These are phyloP conservation scores for Eupeodes corollae DNA, from an alignment of 1,140 invertebrate genomes.

Conservation along the genomic window DNA sequence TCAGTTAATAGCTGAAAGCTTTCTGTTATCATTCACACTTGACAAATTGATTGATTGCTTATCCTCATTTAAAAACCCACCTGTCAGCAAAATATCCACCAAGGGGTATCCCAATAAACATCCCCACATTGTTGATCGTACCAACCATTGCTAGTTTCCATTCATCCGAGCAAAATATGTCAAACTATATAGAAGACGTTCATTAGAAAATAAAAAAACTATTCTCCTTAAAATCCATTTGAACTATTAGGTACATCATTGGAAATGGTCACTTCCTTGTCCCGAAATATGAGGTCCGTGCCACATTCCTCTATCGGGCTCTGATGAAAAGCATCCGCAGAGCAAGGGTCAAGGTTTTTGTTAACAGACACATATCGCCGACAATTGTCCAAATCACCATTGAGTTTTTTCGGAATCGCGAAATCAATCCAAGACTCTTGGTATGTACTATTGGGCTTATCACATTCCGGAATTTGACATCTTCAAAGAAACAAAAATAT, in stretches of 20 bases:
- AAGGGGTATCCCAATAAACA: slow-evolving; percentile 56
- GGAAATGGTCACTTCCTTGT: slow-evolving; percentile 28
- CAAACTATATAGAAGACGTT: slow-evolving; percentile 18
- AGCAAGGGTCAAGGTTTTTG: slow-evolving; percentile 20
- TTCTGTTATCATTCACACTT: too few species aligned
- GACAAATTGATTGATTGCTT: too few species aligned
- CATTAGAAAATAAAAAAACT: too few species aligned
- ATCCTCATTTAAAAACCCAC: slow-evolving; percentile 36
- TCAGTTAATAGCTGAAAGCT: too few species aligned
- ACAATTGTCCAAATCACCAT: slow-evolving; percentile 40
- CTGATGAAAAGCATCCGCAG: slow-evolving; percentile 33
- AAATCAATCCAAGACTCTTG: slow-evolving; percentile 42
- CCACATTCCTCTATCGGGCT: slow-evolving; percentile 19
- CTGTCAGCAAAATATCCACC: slow-evolving; percentile 55
- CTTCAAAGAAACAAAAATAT: slow-evolving; percentile 34
- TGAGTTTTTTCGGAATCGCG: slow-evolving; percentile 38
- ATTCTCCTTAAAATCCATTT: too few species aligned
- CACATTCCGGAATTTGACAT: slow-evolving; percentile 54
- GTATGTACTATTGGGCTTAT: slow-evolving; percentile 31
- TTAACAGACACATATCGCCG: slow-evolving; percentile 30
- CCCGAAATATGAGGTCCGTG: slow-evolving; percentile 23
- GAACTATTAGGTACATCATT: slow-evolving; percentile 21
- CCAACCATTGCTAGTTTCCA: slow-evolving; percentile 62
- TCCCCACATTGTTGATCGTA: slow-evolving; percentile 58
- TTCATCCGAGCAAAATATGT: slow-evolving; percentile 35